These are phyloP conservation scores for Lasioglossum pauxillum DNA, from an alignment of 2,888 invertebrate species.

Conservation along the genomic window DNA sequence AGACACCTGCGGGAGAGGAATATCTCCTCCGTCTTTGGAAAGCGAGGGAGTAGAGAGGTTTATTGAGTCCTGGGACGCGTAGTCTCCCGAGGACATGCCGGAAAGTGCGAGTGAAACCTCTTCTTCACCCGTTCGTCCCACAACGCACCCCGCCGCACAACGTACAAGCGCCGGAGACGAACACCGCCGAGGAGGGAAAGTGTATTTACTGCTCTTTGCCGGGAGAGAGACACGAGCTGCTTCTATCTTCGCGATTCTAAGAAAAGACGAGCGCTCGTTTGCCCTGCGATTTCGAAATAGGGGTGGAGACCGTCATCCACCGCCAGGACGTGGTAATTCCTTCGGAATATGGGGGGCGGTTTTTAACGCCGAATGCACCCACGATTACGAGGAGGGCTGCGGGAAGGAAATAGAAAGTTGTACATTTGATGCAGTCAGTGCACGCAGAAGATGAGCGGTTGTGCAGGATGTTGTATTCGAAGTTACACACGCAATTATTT, in stretches of 20 bases:
- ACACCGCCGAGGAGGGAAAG: slow-evolving; percentile 34
- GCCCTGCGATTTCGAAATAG: slow-evolving; percentile 56
- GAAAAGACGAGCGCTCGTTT: slow-evolving; percentile 60
- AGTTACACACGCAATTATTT: not conserved
- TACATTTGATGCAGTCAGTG: not conserved
- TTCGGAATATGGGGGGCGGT: not conserved
- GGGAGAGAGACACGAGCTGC: slow-evolving; percentile 48
- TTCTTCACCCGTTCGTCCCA: slow-evolving; percentile 49
- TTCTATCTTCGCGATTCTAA: slow-evolving; percentile 38
- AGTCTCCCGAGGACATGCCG: slow-evolving; percentile 72
- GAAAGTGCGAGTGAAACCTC: slow-evolving; percentile 74
- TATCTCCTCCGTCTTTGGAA: slow-evolving; percentile 72
- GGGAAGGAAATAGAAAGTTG: slow-evolving; percentile 2
- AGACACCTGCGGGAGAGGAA: slow-evolving; percentile 73
- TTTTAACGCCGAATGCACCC: slow-evolving; percentile 7
- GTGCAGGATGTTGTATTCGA: not conserved
- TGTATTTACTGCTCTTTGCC: slow-evolving; percentile 69
- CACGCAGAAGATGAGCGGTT: not conserved
- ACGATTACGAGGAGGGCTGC: slow-evolving; percentile 9
- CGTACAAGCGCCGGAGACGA: slow-evolving; percentile 28
- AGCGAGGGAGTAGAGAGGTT: slow-evolving; percentile 73
- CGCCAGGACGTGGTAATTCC: slow-evolving; percentile 1
- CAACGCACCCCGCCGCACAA: slow-evolving; percentile 21
- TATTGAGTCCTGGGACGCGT: slow-evolving; percentile 75
- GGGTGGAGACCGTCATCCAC: not conserved